Percentiles rank a stretch among this genome's conserved stretches.
Conservation (phyloP, 2,797 vertebrate genomes). For the Peromyscus aztecus region DNA sequence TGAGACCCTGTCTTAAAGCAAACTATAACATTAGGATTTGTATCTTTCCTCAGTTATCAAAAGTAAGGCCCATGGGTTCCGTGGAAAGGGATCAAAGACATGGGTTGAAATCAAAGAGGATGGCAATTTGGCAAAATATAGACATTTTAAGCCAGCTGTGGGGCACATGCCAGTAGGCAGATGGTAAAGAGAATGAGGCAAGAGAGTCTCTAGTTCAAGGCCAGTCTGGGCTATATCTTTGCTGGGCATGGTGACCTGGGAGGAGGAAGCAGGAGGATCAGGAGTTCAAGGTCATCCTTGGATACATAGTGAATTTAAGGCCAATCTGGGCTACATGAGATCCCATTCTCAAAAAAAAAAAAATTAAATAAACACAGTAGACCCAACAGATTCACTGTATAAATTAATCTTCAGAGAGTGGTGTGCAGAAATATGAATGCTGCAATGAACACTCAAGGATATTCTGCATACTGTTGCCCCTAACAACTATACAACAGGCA, state of each 20-base stretch:
- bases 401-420: constrained; percentile 31
- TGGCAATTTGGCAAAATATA: constrained; percentile 48
- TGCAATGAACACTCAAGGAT: not conserved
- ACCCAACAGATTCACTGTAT: constrained; percentile 18
- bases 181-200: not conserved
- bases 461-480: not conserved
- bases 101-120: not conserved
- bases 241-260: not conserved
- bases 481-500: not conserved
- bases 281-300: not conserved
- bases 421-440: not conserved
- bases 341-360: no score
- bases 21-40: not conserved
- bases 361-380: not conserved
- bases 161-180: not conserved
- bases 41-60: not conserved
- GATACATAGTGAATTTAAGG: not conserved
- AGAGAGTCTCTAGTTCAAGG: not conserved
- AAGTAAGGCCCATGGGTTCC: constrained; percentile 19
- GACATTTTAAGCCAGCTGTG: constrained; percentile 39
- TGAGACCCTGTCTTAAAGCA: not conserved
- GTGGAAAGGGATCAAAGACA: not conserved
- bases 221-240: not conserved
- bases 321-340: not conserved
- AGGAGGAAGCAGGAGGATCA: not conserved